Evolutionary conservation across 2,797 vertebrate species (phyloP).

Genomic region (Anas bahamensis): DNA sequence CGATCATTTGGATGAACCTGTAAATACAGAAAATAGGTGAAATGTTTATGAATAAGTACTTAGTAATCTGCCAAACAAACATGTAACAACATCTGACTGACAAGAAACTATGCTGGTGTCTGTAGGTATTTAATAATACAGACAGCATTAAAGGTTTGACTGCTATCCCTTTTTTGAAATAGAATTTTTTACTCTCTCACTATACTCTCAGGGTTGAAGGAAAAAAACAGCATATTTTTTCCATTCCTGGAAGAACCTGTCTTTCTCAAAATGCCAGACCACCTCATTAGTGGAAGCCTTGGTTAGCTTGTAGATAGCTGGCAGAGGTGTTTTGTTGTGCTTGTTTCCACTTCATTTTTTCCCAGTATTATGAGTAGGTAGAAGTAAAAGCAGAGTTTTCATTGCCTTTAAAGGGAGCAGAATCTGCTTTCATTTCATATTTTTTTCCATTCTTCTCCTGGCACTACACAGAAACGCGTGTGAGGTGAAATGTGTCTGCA

Average conservation of each 20-base stretch:
- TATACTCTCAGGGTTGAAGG: conserved; percentile 54
- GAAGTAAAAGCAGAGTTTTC: conserved; percentile 58
- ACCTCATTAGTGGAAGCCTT: conserved; percentile 54
- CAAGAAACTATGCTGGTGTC: neutral
- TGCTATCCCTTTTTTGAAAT: conserved; percentile 51
- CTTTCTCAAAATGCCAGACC: conserved; percentile 56
- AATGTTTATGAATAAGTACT: conserved; percentile 58
- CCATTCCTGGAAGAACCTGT: conserved; percentile 42
- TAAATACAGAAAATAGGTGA: conserved; percentile 52
- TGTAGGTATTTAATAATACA: conserved; percentile 49
- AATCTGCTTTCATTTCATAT: conserved; percentile 54
- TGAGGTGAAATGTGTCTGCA: neutral
- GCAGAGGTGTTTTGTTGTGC: conserved; percentile 58
- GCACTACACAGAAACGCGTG: conserved; percentile 1
- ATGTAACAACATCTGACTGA: conserved; percentile 38
- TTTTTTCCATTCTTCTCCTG: conserved; percentile 45
- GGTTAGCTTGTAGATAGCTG: conserved; percentile 46
- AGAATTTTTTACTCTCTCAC: conserved; percentile 59
- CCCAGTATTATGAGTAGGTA: conserved; percentile 21
- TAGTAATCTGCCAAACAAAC: conserved; percentile 51
- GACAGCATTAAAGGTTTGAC: conserved; percentile 36
- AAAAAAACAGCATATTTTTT: conserved; percentile 21
- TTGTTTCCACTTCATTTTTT: conserved; percentile 59
- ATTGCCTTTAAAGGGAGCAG: conserved; percentile 47
- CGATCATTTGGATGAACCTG: conserved; percentile 38